Evolutionary conservation across 2,888 invertebrate species (phyloP).

Genomic region (Coenonympha glycerion): DNA sequence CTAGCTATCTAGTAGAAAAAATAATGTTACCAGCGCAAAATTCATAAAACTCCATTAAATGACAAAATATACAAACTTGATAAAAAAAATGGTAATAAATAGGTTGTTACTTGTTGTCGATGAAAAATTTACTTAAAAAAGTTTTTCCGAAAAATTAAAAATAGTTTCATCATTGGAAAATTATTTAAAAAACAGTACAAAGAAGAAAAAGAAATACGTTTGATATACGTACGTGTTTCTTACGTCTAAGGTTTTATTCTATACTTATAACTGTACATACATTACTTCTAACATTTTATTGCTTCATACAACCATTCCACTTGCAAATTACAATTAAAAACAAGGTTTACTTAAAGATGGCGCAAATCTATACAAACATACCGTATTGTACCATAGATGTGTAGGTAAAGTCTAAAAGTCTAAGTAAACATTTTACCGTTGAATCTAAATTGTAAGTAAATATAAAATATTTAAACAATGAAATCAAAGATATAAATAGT

Average conservation of each 20-base stretch:
- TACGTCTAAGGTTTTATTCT: background rate
- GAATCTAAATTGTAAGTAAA: too few species aligned
- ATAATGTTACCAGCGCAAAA: background rate
- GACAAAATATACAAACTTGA: background rate
- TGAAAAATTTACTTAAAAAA: too few species aligned
- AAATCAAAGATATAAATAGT: too few species aligned
- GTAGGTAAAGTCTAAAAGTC: background rate
- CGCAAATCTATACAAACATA: constrained; percentile 5
- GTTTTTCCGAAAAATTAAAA: too few species aligned
- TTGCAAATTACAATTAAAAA: constrained; percentile 1
- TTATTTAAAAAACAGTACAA: background rate
- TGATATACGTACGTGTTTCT: background rate
- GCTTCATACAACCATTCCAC: constrained; percentile 13
- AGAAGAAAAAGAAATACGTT: background rate
- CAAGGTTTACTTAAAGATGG: constrained; percentile 3
- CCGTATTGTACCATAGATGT: background rate
- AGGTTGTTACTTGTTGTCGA: too few species aligned
- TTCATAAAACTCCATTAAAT: background rate
- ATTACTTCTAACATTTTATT: constrained; percentile 6
- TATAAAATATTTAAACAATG: too few species aligned
- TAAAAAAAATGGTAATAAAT: too few species aligned
- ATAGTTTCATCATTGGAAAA: too few species aligned
- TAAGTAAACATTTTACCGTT: too few species aligned
- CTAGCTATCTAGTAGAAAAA: constrained; percentile 3
- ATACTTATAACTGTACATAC: background rate